These are phyloP conservation scores for Paracyclopina nana DNA, from an alignment of 1,140 invertebrate species.

Conservation along the genomic window DNA sequence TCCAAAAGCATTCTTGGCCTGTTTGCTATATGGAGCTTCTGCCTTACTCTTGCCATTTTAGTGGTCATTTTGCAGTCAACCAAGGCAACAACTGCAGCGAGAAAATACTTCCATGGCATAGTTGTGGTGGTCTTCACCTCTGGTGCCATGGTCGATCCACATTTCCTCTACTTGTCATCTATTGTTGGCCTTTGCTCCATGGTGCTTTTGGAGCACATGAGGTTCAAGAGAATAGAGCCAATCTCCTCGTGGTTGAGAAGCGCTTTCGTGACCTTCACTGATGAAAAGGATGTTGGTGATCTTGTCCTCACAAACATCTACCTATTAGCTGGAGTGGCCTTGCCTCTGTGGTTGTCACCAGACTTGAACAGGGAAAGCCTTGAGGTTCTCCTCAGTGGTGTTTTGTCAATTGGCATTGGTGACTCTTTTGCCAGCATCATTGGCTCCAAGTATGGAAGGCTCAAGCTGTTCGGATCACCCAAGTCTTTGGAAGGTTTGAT, in stretches of 20 bases:
- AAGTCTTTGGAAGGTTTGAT: constrained; percentile 25
- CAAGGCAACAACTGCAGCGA: constrained; percentile 15
- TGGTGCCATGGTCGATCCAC: constrained; percentile 23
- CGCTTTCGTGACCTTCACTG: constrained; percentile 23
- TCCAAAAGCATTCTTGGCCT: background rate
- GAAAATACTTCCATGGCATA: constrained; percentile 25
- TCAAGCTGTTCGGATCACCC: constrained; percentile 22
- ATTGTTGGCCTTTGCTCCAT: constrained; percentile 21
- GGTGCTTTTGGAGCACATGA: constrained; percentile 22
- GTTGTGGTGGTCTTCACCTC: constrained; percentile 24
- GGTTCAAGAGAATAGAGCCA: constrained; percentile 21
- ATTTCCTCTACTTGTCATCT: constrained; percentile 22
- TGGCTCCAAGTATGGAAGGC: constrained; percentile 24
- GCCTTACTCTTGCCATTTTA: background rate
- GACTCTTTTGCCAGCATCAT: constrained; percentile 26
- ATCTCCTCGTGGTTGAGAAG: constrained; percentile 22
- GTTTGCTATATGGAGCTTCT: background rate
- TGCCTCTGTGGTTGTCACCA: constrained; percentile 24
- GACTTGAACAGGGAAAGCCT: constrained; percentile 9
- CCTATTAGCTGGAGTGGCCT: constrained; percentile 24
- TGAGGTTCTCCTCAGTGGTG: constrained; percentile 23
- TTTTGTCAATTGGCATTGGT: constrained; percentile 27
- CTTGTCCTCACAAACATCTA: constrained; percentile 27
- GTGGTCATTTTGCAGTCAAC: background rate
- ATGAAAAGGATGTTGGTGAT: constrained; percentile 25